These are phyloP conservation scores for Tamandua tetradactyla DNA, from an alignment of 2,797 vertebrate genomes.

Conservation along the genomic window DNA sequence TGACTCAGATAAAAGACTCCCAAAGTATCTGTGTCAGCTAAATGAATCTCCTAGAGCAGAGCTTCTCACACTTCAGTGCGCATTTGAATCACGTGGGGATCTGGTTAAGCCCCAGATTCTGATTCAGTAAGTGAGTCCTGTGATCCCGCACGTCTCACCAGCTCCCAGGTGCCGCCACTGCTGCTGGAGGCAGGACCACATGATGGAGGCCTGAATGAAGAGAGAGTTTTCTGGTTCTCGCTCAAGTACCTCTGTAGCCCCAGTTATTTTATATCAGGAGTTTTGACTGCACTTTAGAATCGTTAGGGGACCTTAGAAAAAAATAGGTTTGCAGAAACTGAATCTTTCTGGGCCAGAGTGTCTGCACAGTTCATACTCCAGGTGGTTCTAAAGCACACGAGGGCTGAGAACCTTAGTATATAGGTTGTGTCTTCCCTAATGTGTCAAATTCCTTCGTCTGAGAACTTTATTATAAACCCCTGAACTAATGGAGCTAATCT, in stretches of 20 bases:
- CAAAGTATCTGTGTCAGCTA: not conserved
- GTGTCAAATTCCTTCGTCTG: not conserved
- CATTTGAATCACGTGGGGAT: accelerated
- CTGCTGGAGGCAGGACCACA: not conserved
- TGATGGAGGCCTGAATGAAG: not conserved
- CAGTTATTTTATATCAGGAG: not conserved
- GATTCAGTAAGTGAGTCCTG: not conserved
- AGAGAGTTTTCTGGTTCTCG: not conserved
- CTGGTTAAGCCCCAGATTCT: not conserved
- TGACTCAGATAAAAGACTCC: not conserved
- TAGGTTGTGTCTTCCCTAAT: not conserved
- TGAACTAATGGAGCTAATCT: not conserved
- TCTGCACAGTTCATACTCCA: not conserved
- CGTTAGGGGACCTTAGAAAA: not conserved
- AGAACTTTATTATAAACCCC: not conserved
- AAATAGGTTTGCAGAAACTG: not conserved
- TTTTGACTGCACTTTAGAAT: not conserved
- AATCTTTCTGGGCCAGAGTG: accelerated
- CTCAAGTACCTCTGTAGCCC: not conserved
- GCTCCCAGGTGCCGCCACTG: accelerated
- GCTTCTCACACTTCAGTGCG: accelerated
- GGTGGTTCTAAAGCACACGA: not conserved
- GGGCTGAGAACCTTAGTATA: not conserved
- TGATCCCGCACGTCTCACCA: not conserved
- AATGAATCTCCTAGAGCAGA: accelerated